A percentile compares a stretch with the other conserved stretches of the same genome.
Conservation (phyloP, 2,113 vertebrate genomes). For the Machaerirhynchus nigripectus region DNA sequence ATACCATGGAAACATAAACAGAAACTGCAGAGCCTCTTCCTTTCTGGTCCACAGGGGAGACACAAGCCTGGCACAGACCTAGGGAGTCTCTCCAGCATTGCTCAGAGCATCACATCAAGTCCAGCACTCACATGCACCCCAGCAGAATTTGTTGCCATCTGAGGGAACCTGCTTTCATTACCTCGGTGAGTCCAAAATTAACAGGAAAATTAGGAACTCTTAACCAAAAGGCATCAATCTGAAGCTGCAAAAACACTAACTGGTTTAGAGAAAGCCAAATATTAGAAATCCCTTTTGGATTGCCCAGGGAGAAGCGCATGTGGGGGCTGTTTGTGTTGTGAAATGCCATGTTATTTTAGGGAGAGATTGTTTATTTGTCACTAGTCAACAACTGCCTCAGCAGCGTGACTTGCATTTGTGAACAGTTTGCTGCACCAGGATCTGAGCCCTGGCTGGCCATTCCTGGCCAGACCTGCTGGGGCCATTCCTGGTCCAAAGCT, state of each 20-base stretch:
- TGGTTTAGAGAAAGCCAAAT: neutral
- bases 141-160: neutral
- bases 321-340: neutral
- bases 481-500: neutral
- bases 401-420: neutral
- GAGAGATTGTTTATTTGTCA: neutral
- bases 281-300: neutral
- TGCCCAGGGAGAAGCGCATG: accelerated
- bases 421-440: neutral
- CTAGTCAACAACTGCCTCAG: neutral
- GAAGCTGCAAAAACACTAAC: neutral
- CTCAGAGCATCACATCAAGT: neutral
- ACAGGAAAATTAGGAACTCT: neutral
- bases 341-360: neutral
- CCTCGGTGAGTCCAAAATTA: neutral
- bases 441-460: accelerated
- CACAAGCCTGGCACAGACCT: neutral
- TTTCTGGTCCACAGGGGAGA: neutral
- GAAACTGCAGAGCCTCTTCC: neutral
- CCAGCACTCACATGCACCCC: accelerated
- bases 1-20: neutral
- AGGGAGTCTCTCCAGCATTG: neutral
- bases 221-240: neutral
- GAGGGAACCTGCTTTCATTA: neutral
- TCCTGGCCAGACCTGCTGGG: neutral